These are phyloP conservation scores for Psilopogon haemacephalus DNA, from an alignment of 2,113 vertebrate species.

Conservation along the genomic window DNA sequence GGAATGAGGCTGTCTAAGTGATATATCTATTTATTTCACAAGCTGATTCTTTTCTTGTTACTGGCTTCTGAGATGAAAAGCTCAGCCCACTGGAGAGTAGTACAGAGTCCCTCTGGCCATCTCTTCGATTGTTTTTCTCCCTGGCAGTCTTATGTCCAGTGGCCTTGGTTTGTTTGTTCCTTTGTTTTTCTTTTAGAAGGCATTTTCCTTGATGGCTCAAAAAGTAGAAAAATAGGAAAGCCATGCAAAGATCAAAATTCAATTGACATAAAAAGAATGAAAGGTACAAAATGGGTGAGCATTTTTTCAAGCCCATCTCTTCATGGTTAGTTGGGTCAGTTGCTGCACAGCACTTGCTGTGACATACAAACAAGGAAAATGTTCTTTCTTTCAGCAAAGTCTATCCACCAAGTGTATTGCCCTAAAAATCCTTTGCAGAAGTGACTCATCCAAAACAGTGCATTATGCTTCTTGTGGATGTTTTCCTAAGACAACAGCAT, in stretches of 20 bases:
- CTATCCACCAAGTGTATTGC: not conserved
- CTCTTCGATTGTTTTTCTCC: not conserved
- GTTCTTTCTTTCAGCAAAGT: not conserved
- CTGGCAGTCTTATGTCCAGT: not conserved
- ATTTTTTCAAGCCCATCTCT: not conserved
- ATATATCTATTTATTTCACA: not conserved
- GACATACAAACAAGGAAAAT: not conserved
- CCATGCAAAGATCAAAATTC: not conserved
- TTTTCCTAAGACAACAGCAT: not conserved
- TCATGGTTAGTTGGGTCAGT: not conserved
- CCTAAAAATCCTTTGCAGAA: not conserved
- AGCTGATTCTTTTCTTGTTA: not conserved
- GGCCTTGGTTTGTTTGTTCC: not conserved
- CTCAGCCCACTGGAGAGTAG: not conserved
- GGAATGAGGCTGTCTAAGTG: not conserved
- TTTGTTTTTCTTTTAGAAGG: not conserved
- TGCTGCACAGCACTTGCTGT: not conserved
- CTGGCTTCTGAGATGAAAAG: not conserved
- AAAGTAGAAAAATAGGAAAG: not conserved
- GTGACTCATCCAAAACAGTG: not conserved
- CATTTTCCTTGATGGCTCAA: not conserved
- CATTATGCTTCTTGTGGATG: not conserved
- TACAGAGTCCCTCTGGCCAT: not conserved
- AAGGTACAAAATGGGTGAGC: not conserved
- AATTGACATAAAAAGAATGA: not conserved